Evolutionary conservation across 2,888 invertebrate species (phyloP), one percentile per base, ranked within the genome.

Genomic region (Frankliniella intonsa): DNA sequence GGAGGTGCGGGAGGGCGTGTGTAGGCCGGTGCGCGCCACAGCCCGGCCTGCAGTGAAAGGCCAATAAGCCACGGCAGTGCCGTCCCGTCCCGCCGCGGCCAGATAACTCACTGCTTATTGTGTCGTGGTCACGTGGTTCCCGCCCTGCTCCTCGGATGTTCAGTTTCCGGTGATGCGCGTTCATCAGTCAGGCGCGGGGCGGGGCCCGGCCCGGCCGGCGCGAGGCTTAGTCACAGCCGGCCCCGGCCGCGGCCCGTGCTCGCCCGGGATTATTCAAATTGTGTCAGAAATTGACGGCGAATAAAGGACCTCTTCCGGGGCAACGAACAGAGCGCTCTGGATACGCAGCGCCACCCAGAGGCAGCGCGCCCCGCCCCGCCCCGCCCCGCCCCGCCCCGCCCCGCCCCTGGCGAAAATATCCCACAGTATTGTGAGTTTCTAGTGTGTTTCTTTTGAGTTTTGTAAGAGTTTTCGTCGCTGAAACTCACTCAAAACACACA

Each of bases 271-370:
- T 76, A 76, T 76, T 76, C 69, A 76, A 76, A 76, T 76, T 76
- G 69, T 76, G 69, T 76, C 69, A 76, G 62, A 76, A 76, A 76
- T 76, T 76, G 69, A 76, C 69, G 69, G 69, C 69, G 69, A 76
- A 76, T 76, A 76, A 76, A 76, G 69, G 22, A 25, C 69, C 69
- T 76, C 69, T 76, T 76, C 69, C 69, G 69, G 69, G 69, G 69
- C 22, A 25, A 19, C 22, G 14, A 19, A 19, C 55, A 19, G 0
- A 55, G 55, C 55, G 55, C 14, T 14, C 55, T 55, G 12, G 55
- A 5, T 19, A 55, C 69, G 62, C 62, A 62, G 62, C 62, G 62
- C 62, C 62, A 62, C 62, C 62, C 62, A 17, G 62, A 62, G 62
- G 62, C 62, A 62, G 2, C 14, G 55, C 55, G 62, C 62, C 19